Conservation (phyloP, 2,113 vertebrate species). For the Progne subis region DNA sequence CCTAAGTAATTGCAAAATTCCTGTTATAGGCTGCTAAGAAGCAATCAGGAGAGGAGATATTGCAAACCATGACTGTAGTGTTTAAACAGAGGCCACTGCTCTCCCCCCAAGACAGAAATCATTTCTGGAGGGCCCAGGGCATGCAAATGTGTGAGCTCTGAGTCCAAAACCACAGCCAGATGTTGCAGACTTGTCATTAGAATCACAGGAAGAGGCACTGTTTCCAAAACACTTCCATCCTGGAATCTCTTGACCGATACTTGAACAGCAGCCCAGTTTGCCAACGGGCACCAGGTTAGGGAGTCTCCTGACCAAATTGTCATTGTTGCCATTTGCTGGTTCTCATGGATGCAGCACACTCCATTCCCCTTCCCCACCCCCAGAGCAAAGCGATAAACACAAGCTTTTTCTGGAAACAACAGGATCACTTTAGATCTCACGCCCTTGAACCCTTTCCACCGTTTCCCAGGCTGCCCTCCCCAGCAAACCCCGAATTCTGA, state of each 20-base stretch:
- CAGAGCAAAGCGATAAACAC: fast-evolving
- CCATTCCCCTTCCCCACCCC: fast-evolving
- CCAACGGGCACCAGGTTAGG: not conserved
- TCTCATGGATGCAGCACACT: fast-evolving
- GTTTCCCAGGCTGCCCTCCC: not conserved
- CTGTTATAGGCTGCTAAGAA: not conserved
- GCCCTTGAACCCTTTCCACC: fast-evolving
- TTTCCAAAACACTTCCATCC: constrained; percentile 16
- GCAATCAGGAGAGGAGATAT: not conserved
- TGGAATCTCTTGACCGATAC: not conserved
- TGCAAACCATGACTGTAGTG: not conserved
- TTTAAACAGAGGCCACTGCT: not conserved
- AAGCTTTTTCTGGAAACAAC: not conserved
- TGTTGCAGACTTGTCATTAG: not conserved
- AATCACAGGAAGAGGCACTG: not conserved
- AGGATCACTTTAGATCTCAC: not conserved
- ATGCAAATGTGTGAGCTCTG: not conserved
- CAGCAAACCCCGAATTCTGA: not conserved
- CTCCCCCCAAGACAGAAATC: not conserved
- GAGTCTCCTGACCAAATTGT: not conserved
- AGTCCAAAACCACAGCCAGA: not conserved
- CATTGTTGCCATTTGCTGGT: not conserved
- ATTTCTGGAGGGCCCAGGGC: not conserved
- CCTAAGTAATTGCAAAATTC: not conserved
- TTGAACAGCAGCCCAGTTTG: not conserved